Percentiles rank a stretch among this genome's conserved stretches.
Evolutionary conservation across 2,888 invertebrate genomes (phyloP).

Genomic region (Hymenopus coronatus): DNA sequence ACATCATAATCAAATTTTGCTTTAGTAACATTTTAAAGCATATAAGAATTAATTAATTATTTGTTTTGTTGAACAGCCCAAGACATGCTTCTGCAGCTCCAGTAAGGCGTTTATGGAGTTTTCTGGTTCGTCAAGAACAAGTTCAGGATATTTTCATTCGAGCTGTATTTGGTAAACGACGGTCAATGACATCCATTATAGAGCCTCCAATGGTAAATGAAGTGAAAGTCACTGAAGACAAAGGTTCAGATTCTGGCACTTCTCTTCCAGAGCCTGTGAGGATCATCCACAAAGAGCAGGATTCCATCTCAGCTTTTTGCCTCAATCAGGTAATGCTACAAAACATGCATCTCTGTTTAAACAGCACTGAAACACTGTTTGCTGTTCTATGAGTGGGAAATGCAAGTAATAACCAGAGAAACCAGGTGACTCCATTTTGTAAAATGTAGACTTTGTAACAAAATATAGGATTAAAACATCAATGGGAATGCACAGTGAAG

Average conservation of each 20-base stretch:
- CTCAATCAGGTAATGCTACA: slow-evolving; percentile 72
- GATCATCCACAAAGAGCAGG: slow-evolving; percentile 98
- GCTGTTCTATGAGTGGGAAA: no score
- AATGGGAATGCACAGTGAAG: no score
- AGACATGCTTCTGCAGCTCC: slow-evolving; percentile 69
- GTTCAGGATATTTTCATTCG: slow-evolving; percentile 95
- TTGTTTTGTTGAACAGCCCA: slow-evolving; percentile 47
- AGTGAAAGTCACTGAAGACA: slow-evolving; percentile 33
- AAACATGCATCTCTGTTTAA: neutral
- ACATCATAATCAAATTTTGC: no score
- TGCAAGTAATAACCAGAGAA: no score
- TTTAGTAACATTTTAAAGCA: no score
- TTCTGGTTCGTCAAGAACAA: slow-evolving; percentile 85
- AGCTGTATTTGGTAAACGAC: slow-evolving; percentile 85
- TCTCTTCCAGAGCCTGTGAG: slow-evolving; percentile 75
- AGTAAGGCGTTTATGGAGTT: slow-evolving; percentile 86
- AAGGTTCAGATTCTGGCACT: slow-evolving; percentile 22
- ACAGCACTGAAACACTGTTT: no score
- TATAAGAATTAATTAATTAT: neutral
- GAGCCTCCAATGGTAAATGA: slow-evolving; percentile 4
- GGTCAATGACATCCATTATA: slow-evolving; percentile 51
- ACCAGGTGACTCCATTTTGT: no score
- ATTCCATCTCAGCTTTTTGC: slow-evolving; percentile 96
- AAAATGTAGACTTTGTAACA: no score
- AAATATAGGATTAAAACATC: no score